These are phyloP conservation scores for Achatina immaculata DNA, from an alignment of 1,140 invertebrate genomes.

Conservation along the genomic window DNA sequence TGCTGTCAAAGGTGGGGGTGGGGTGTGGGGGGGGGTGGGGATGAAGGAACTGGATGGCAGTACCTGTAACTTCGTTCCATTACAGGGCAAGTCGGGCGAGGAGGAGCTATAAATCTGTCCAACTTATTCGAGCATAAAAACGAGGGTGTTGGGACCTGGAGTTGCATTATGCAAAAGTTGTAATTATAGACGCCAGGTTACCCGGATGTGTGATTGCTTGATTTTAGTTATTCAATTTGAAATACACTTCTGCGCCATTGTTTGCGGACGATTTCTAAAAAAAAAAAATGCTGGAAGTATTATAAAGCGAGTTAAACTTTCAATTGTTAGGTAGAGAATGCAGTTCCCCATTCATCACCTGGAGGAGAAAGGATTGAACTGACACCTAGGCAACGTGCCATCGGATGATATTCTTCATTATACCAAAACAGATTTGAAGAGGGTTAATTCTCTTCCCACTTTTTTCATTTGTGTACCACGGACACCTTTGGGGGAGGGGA, in stretches of 20 bases:
- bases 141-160: neutral
- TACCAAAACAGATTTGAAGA: no score
- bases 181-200: neutral
- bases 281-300: no score
- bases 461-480: no score
- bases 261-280: neutral
- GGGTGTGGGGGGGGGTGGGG: neutral
- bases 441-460: no score
- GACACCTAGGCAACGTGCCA: no score
- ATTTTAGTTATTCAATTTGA: conserved; percentile 11
- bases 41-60: neutral
- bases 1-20: no score
- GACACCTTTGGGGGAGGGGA: no score
- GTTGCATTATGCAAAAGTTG: conserved; percentile 19
- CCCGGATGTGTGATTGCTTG: conserved; percentile 5
- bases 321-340: no score
- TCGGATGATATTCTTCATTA: no score
- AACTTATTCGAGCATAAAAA: neutral
- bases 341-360: no score
- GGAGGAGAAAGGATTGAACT: no score
- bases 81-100: neutral
- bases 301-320: no score
- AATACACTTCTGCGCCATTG: neutral
- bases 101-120: neutral
- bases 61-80: neutral